phyloP scores from a whole-genome alignment of 2,113 vertebrate genomes.

The Pituophis catenifer region DNA sequence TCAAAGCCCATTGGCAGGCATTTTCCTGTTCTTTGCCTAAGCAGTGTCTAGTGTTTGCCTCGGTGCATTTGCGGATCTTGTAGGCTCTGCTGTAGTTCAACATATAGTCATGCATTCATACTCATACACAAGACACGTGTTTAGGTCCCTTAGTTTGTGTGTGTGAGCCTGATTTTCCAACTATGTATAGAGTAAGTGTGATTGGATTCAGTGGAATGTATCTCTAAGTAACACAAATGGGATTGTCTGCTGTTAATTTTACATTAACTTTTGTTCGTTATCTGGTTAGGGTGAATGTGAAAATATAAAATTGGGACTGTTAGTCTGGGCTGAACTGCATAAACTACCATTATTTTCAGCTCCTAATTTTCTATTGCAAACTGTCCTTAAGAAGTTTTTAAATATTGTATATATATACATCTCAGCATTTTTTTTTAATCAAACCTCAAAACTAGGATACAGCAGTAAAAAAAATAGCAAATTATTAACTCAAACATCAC shows the following conservation, averaged over 20 bases:
- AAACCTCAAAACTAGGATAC: background rate
- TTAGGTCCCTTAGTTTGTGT: background rate
- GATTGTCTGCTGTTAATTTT: background rate
- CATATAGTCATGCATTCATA: background rate
- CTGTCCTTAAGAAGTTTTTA: background rate
- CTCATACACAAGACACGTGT: background rate
- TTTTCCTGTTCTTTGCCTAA: background rate
- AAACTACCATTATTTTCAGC: background rate
- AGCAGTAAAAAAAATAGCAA: background rate
- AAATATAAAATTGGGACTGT: background rate
- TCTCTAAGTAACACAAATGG: background rate
- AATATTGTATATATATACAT: background rate
- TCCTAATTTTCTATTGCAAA: background rate
- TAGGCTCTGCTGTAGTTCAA: background rate
- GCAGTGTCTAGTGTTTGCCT: background rate
- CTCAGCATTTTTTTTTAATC: background rate
- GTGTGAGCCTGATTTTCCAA: background rate
- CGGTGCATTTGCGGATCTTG: background rate
- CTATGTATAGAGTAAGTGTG: background rate
- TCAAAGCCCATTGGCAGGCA: conserved; percentile 4
- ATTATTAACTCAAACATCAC: background rate
- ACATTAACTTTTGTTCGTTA: background rate
- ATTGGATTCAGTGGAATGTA: background rate
- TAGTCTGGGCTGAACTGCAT: background rate
- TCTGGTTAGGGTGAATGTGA: background rate